A percentile compares a stretch with the other conserved stretches of the same genome.
Evolutionary conservation across 2,113 vertebrate species (phyloP).

Genomic region (Mormyrus iriodes): DNA sequence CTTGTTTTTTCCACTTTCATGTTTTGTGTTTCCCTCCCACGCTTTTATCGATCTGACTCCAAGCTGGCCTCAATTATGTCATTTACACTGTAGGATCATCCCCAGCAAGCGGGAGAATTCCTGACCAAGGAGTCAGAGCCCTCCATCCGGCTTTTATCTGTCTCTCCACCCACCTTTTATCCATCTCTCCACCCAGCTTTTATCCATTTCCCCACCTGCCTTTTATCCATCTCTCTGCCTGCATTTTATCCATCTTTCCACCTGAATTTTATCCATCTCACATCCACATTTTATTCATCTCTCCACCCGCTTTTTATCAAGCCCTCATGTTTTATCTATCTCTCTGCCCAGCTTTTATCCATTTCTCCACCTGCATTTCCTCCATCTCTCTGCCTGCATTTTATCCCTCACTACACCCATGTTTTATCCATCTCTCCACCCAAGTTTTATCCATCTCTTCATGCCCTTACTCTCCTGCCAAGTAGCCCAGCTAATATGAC

Average conservation of each 20-base stretch:
- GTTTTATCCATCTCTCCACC: neutral
- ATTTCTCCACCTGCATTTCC: neutral
- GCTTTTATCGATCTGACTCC: neutral
- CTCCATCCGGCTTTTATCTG: neutral
- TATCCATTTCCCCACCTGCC: neutral
- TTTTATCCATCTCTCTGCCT: no score
- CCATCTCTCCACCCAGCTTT: neutral
- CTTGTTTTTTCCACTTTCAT: neutral
- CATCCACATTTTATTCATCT: neutral
- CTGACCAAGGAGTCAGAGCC: neutral
- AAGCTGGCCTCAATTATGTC: neutral
- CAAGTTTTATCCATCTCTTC: neutral
- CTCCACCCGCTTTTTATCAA: neutral
- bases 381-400: neutral
- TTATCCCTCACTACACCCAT: neutral
- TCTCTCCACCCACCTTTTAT: neutral
- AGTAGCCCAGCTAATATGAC: conserved; percentile 19
- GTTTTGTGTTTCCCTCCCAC: neutral
- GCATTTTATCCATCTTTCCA: no score
- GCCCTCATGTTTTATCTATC: neutral
- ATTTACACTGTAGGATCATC: neutral
- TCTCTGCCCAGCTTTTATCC: neutral
- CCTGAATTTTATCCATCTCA: no score
- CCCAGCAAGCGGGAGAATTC: no score
- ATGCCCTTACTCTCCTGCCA: neutral